Percentiles rank a stretch among this genome's conserved stretches.
Conservation (phyloP, 2,113 vertebrate genomes). For the Nothobranchius kuhntae region DNA sequence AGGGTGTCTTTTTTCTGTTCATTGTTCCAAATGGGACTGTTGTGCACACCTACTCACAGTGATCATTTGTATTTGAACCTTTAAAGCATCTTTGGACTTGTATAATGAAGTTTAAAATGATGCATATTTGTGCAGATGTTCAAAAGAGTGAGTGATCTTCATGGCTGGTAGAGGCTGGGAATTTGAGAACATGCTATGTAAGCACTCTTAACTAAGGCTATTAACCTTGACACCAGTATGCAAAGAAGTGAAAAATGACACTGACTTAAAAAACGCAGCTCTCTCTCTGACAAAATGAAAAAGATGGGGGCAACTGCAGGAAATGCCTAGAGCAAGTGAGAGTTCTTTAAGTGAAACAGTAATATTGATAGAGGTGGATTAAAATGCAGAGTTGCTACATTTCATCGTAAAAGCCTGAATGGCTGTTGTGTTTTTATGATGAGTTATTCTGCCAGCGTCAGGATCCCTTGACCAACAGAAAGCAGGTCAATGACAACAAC, state of each 20-base stretch:
- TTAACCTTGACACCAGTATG: slow-evolving; percentile 65
- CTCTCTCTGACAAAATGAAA: slow-evolving; percentile 5
- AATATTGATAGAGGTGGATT: slow-evolving; percentile 60
- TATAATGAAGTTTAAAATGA: slow-evolving; percentile 1
- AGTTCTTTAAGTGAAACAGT: slow-evolving; percentile 18
- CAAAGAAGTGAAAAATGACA: slow-evolving; percentile 48
- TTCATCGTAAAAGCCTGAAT: slow-evolving; percentile 56
- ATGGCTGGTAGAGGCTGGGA: slow-evolving; percentile 32
- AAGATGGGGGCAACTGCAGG: slow-evolving; percentile 2
- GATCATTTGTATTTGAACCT: slow-evolving; percentile 6
- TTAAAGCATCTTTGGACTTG: slow-evolving; percentile 2
- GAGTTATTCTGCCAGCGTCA: slow-evolving; percentile 64
- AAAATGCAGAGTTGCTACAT: slow-evolving; percentile 51
- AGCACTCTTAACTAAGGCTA: slow-evolving; percentile 39
- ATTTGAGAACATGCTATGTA: slow-evolving; percentile 49
- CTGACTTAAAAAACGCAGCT: slow-evolving; percentile 30
- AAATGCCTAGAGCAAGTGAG: slow-evolving; percentile 12
- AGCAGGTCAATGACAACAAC: slow-evolving; percentile 73
- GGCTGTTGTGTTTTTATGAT: slow-evolving; percentile 67
- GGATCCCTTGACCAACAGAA: slow-evolving; percentile 75
- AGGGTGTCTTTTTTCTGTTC: slow-evolving; percentile 50
- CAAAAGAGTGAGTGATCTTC: slow-evolving; percentile 24
- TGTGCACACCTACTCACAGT: slow-evolving; percentile 30
- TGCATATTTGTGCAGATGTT: slow-evolving; percentile 19
- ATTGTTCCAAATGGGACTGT: slow-evolving; percentile 22